Evolutionary conservation across 1,140 invertebrate genomes (phyloP).

Genomic region (Eubasilissa regina): DNA sequence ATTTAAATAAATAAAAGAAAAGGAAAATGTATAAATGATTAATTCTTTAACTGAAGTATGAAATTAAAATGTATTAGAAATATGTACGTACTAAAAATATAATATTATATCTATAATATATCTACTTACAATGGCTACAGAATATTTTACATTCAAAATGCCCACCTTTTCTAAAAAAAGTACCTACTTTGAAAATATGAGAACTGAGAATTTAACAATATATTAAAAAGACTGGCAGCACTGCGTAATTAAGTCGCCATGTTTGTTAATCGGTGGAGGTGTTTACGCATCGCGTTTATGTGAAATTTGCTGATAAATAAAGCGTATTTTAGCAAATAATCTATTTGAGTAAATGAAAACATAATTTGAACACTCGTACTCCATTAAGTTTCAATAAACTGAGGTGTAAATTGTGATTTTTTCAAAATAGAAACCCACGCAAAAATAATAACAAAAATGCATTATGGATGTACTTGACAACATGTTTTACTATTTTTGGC

Average conservation of each 20-base stretch:
- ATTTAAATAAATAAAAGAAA: too few relatives aligned
- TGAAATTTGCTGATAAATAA: conserved; percentile 12
- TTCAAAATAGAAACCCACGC: conserved; percentile 22
- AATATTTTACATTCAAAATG: not conserved
- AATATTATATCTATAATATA: too few relatives aligned
- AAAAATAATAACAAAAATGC: conserved; percentile 55
- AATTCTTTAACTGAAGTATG: too few relatives aligned
- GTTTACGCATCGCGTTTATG: conserved; percentile 47
- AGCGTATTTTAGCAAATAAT: conserved; percentile 17
- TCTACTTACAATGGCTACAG: too few relatives aligned
- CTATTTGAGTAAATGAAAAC: not conserved
- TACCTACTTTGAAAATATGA: not conserved
- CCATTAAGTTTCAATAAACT: not conserved
- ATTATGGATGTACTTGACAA: conserved; percentile 46
- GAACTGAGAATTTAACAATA: not conserved
- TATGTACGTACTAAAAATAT: too few relatives aligned
- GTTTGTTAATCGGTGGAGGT: conserved; percentile 46
- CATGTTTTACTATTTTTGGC: conserved; percentile 55
- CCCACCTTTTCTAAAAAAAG: not conserved
- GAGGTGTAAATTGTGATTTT: not conserved
- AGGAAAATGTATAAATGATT: too few relatives aligned
- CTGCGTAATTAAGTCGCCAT: conserved; percentile 35
- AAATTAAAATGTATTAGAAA: too few relatives aligned
- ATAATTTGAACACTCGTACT: not conserved
- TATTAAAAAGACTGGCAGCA: conserved; percentile 8